phyloP scores from a whole-genome alignment of 2,888 invertebrate genomes.

The Pterostichus madidus region DNA sequence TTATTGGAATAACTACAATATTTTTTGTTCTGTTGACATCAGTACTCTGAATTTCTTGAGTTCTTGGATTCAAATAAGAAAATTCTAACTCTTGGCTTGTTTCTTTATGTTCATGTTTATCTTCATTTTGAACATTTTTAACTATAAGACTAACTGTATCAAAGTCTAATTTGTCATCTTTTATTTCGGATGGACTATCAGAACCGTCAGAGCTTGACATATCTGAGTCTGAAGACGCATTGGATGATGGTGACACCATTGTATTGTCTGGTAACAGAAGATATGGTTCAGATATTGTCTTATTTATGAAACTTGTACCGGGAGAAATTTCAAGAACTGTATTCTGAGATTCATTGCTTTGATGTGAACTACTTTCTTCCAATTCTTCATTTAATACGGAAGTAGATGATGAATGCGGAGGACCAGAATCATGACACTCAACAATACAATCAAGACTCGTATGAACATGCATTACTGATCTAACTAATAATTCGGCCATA shows the following conservation, averaged over 20 bases:
- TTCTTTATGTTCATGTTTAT: constrained; percentile 23
- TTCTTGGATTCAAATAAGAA: constrained; percentile 27
- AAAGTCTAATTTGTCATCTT: constrained; percentile 74
- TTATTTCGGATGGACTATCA: constrained; percentile 73
- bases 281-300: constrained; percentile 71
- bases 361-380: constrained; percentile 34
- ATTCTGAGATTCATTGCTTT: constrained; percentile 45
- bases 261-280: constrained; percentile 59
- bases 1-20: not conserved
- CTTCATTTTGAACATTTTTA: constrained; percentile 76
- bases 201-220: constrained; percentile 71
- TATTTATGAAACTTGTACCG: constrained; percentile 69
- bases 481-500: constrained; percentile 84
- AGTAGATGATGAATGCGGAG: constrained; percentile 18
- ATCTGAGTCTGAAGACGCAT: constrained; percentile 71
- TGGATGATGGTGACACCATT: constrained; percentile 66
- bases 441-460: constrained; percentile 81
- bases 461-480: constrained; percentile 82
- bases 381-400: constrained; percentile 53
- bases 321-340: constrained; percentile 70
- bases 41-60: not conserved
- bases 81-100: constrained; percentile 36
- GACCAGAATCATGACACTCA: constrained; percentile 77
- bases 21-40: not conserved
- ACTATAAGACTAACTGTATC: constrained; percentile 82